A percentile compares a stretch with the other conserved stretches of the same genome.
These are phyloP conservation scores for Pavo muticus DNA, from an alignment of 2,113 vertebrate genomes.

Conservation along the genomic window DNA sequence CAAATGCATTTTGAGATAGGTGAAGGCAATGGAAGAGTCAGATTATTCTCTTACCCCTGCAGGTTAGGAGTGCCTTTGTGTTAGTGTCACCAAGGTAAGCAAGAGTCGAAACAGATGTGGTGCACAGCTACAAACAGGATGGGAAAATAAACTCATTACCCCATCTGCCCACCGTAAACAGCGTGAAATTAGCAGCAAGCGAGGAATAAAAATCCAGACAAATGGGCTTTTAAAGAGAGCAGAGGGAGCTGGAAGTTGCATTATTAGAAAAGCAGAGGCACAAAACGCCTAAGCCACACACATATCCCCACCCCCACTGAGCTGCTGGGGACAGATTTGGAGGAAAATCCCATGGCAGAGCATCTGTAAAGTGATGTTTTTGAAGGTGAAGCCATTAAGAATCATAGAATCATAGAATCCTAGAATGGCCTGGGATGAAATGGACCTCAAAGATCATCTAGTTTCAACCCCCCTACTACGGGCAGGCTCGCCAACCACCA, in stretches of 20 bases:
- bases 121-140: constrained; percentile 37
- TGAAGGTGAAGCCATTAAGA: not conserved
- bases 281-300: not conserved
- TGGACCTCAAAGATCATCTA: no score
- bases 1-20: not conserved
- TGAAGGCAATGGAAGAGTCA: not conserved
- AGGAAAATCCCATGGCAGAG: not conserved
- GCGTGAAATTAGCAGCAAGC: constrained; percentile 44
- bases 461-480: no score
- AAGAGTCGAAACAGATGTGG: constrained; percentile 50
- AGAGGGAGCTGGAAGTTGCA: constrained; percentile 41
- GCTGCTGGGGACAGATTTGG: not conserved
- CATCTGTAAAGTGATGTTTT: not conserved
- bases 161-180: constrained; percentile 59
- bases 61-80: not conserved
- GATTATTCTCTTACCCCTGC: not conserved
- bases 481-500: no score
- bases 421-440: no score
- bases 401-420: no score
- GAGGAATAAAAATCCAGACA: constrained; percentile 58
- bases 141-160: constrained; percentile 67
- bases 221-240: constrained; percentile 52
- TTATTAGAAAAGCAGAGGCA: not conserved
- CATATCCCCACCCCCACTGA: fast-evolving
- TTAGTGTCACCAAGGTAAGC: constrained; percentile 3